A percentile compares a stretch with the other conserved stretches of the same genome.
These are phyloP conservation scores for Rambutsinella grinnellia DNA, from an alignment of 2,888 invertebrate species.

Conservation along the genomic window DNA sequence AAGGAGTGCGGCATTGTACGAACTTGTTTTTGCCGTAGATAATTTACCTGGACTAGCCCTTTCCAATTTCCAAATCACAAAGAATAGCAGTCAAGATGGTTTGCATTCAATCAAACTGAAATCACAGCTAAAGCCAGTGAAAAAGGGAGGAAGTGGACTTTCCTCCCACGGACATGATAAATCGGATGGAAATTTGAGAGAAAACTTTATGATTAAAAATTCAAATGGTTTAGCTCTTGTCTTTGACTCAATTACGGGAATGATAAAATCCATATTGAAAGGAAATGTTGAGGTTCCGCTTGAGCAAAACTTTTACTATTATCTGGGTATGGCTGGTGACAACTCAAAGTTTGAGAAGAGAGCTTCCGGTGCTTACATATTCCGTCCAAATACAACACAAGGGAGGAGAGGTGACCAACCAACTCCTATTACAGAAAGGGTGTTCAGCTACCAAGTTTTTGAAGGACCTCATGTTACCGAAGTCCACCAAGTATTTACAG, in stretches of 20 bases:
- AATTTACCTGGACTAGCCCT: constrained; percentile 74
- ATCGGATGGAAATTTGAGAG: constrained; percentile 13
- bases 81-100: constrained; percentile 27
- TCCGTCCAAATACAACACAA: constrained; percentile 75
- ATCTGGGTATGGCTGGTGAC: constrained; percentile 79
- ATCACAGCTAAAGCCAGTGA: constrained; percentile 49
- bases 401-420: constrained; percentile 68
- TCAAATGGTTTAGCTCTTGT: constrained; percentile 48
- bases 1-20: constrained; percentile 75
- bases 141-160: constrained; percentile 32
- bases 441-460: constrained; percentile 61
- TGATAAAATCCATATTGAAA: constrained; percentile 54
- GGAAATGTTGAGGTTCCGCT: constrained; percentile 67
- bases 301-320: constrained; percentile 80
- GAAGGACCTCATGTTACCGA: constrained; percentile 72
- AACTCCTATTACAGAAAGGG: constrained; percentile 68
- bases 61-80: constrained; percentile 65
- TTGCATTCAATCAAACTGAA: constrained; percentile 24
- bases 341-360: constrained; percentile 76
- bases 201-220: constrained; percentile 53
- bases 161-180: constrained; percentile 2
- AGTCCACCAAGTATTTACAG: constrained; percentile 77
- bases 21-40: constrained; percentile 79
- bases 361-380: constrained; percentile 95
- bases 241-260: constrained; percentile 64